Percentiles rank a stretch among this genome's conserved stretches.
These are phyloP conservation scores for Mionectes olivaceus DNA, from an alignment of 2,797 vertebrate genomes.

Conservation along the genomic window DNA sequence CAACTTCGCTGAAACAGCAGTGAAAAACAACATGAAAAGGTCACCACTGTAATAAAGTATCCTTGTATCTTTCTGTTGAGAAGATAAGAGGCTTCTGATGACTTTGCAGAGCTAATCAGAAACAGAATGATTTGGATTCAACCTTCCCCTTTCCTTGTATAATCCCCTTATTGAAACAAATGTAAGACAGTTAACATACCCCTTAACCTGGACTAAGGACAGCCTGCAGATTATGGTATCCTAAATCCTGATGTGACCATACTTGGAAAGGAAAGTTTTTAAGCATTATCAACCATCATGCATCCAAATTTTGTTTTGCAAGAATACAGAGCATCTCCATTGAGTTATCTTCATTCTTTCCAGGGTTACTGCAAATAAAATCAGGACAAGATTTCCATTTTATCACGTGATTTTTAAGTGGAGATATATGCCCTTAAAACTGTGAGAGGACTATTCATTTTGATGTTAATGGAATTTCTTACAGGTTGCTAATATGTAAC, in stretches of 20 bases:
- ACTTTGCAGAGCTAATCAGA: neutral
- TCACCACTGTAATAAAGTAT: neutral
- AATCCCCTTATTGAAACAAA: neutral
- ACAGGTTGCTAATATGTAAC: neutral
- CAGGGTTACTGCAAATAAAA: neutral
- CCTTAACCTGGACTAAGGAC: neutral
- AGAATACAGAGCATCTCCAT: neutral
- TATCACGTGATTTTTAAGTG: neutral
- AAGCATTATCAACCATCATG: neutral
- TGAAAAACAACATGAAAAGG: neutral
- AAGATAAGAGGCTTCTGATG: neutral
- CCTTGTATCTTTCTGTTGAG: neutral
- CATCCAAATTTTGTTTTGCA: neutral
- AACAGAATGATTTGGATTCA: neutral
- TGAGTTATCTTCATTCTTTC: neutral
- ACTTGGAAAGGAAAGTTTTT: neutral
- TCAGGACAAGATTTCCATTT: neutral
- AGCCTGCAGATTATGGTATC: accelerated
- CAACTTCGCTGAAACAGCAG: neutral
- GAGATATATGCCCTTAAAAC: neutral
- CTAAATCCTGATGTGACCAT: neutral
- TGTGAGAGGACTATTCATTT: neutral
- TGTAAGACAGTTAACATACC: neutral
- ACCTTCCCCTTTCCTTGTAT: neutral
- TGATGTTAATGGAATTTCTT: neutral